Percentiles rank a stretch among this genome's conserved stretches.
Conservation (phyloP, 1,140 invertebrate species). For the Drosophila setifemur region DNA sequence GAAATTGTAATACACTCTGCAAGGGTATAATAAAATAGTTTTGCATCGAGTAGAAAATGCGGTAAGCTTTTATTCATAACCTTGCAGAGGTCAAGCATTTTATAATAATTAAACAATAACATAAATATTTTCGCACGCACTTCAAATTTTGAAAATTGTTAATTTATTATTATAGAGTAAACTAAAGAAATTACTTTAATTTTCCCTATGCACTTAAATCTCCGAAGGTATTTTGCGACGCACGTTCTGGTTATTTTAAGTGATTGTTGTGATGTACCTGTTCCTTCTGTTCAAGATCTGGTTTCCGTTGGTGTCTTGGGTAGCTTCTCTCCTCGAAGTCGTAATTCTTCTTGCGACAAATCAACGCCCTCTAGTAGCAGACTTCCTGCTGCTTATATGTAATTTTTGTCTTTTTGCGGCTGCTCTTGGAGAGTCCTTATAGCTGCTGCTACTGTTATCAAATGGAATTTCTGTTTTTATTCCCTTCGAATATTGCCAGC, state of each 20-base stretch:
- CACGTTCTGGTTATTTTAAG: conserved; percentile 79
- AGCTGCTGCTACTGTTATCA: conserved; percentile 66
- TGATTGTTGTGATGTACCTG: conserved; percentile 53
- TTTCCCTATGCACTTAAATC: conserved; percentile 49
- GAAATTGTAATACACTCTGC: too few species aligned
- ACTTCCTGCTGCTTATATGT: conserved; percentile 74
- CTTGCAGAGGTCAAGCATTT: too few species aligned
- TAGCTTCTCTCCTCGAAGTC: conserved; percentile 57
- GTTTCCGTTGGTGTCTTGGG: conserved; percentile 3
- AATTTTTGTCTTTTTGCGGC: conserved; percentile 36
- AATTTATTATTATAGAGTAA: conserved; percentile 19
- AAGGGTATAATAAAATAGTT: too few species aligned
- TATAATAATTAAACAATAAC: too few species aligned
- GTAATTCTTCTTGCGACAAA: conserved; percentile 78
- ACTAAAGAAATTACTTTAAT: conserved; percentile 71
- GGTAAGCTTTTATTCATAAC: too few species aligned
- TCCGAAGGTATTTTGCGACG: conserved; percentile 65
- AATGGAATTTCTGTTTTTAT: conserved; percentile 78
- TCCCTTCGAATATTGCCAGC: conserved; percentile 75
- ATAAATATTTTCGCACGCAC: too few species aligned
- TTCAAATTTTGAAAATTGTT: too few species aligned
- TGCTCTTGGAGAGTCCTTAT: conserved; percentile 22
- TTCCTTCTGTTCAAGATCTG: not conserved
- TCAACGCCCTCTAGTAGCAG: conserved; percentile 75
- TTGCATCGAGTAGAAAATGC: too few species aligned